Conservation (phyloP, 2,797 vertebrate species). For the Mastacembelus armatus region DNA sequence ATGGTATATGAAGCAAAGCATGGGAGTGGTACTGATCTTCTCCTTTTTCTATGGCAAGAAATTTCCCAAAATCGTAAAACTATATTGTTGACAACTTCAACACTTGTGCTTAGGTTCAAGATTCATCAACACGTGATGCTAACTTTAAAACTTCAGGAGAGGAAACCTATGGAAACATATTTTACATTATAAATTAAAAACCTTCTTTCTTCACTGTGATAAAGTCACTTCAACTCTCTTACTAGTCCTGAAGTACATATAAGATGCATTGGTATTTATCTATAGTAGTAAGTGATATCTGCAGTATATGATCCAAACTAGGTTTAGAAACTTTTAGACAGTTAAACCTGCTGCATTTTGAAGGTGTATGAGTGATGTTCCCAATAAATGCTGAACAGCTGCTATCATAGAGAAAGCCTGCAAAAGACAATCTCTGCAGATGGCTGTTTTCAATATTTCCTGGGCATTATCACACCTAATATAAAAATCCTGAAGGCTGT, state of each 20-base stretch:
- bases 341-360: conserved; percentile 9
- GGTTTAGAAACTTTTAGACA: neutral
- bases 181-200: neutral
- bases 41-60: neutral
- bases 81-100: neutral
- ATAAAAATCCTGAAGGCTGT: conserved; percentile 1
- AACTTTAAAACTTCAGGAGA: neutral
- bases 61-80: neutral
- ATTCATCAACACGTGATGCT: too few species aligned
- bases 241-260: neutral
- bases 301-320: neutral
- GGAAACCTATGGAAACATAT: neutral
- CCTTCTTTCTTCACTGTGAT: neutral
- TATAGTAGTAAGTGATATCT: neutral
- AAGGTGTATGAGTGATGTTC: conserved; percentile 26
- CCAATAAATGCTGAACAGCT: conserved; percentile 39
- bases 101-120: neutral
- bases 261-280: neutral
- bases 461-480: conserved; percentile 32
- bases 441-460: conserved; percentile 31
- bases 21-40: neutral
- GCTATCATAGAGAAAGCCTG: conserved; percentile 48
- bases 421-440: conserved; percentile 61
- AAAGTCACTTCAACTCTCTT: conserved; percentile 1
- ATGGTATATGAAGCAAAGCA: too few species aligned